phyloP scores from a whole-genome alignment of 2,113 vertebrate species.

The Percopsis transmontana region DNA sequence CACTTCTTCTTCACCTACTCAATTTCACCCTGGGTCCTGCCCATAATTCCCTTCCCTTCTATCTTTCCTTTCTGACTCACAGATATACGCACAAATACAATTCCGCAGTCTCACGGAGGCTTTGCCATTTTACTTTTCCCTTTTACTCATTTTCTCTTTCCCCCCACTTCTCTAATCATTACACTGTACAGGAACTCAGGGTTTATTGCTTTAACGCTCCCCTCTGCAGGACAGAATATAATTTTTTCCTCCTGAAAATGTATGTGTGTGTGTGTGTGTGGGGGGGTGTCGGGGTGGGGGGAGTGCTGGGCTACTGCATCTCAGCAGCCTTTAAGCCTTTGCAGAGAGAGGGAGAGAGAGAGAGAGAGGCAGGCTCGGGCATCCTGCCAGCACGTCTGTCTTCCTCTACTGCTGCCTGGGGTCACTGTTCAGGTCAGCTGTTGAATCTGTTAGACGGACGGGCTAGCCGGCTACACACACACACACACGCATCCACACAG shows the following conservation, averaged over 20 bases:
- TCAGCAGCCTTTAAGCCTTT: constrained; percentile 49
- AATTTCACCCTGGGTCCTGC: constrained; percentile 26
- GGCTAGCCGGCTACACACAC: constrained; percentile 10
- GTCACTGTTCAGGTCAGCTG: constrained; percentile 66
- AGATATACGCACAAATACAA: constrained; percentile 3
- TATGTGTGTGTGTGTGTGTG: constrained; percentile 20
- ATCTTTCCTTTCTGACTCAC: constrained; percentile 17
- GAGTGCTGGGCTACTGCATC: constrained; percentile 53
- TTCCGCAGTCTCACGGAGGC: constrained; percentile 5
- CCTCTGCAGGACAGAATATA: constrained; percentile 43
- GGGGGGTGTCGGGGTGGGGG: constrained; percentile 44
- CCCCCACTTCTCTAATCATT: constrained; percentile 50
- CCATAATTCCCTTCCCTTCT: constrained; percentile 5
- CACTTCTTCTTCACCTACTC: constrained; percentile 17
- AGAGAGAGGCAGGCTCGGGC: constrained; percentile 53
- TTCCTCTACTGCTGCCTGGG: constrained; percentile 60
- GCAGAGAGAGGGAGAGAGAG: constrained; percentile 50
- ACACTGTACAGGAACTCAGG: constrained; percentile 32
- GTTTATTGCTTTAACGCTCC: constrained; percentile 33
- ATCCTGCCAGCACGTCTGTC: constrained; percentile 67
- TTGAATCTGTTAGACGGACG: constrained; percentile 52
- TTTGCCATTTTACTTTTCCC: constrained; percentile 21
- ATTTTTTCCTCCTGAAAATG: background rate
- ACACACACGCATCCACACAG: constrained; percentile 11
- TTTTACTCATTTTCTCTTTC: constrained; percentile 40